These are phyloP conservation scores for Perccottus glenii DNA, from an alignment of 2,113 vertebrate species.

Conservation along the genomic window DNA sequence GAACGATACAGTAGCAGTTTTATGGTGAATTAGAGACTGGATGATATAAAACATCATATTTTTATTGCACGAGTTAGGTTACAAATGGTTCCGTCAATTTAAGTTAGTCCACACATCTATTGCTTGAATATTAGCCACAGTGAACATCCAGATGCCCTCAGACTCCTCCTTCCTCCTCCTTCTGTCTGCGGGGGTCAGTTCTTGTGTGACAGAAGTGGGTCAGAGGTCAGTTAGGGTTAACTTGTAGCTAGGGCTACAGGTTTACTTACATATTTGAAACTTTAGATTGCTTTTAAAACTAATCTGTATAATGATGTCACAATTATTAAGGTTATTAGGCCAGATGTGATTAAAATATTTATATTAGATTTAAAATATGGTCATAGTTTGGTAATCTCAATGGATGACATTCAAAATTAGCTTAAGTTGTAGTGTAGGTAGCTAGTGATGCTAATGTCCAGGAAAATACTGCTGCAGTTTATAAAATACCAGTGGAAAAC, in stretches of 20 bases:
- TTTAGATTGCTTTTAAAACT: too few species aligned
- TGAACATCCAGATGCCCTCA: constrained; percentile 29
- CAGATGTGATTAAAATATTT: too few species aligned
- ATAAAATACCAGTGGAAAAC: too few species aligned
- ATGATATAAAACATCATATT: background rate
- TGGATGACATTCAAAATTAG: too few species aligned
- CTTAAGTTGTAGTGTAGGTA: too few species aligned
- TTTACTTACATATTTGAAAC: background rate
- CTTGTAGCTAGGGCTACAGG: background rate
- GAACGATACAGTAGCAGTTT: background rate
- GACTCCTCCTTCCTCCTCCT: constrained; percentile 17
- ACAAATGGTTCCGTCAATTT: constrained; percentile 22
- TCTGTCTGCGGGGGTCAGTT: background rate
- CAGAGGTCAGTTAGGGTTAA: background rate
- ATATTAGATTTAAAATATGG: too few species aligned
- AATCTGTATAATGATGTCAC: too few species aligned
- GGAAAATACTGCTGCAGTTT: too few species aligned
- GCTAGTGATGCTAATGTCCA: too few species aligned
- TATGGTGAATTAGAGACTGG: background rate
- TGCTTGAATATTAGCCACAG: constrained; percentile 15
- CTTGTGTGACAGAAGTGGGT: background rate
- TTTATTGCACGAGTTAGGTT: background rate
- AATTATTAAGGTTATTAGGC: too few species aligned
- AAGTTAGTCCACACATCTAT: constrained; percentile 16
- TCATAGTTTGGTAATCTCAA: too few species aligned